Base-by-base conservation (phyloP, 2,888 invertebrate genomes). In the Trachelus troglodyta region DNA sequence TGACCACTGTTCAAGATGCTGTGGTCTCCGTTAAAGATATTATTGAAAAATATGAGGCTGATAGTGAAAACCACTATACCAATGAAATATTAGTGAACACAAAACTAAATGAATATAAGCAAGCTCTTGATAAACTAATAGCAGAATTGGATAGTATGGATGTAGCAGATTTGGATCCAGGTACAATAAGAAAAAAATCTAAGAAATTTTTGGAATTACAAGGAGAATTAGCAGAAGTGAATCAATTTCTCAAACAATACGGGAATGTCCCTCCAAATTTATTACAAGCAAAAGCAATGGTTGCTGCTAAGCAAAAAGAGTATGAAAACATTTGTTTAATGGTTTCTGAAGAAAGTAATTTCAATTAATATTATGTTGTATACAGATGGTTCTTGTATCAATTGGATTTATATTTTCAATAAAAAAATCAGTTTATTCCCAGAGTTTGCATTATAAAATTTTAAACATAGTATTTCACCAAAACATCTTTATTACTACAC, bases 211-310 rank as follows among this genome's bases (percentile, higher is more conserved):
- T 89, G 68, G 84, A 88, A 33, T 83, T 85, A 68, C 76, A 79
- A 3, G 87, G 85, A 9, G 85, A 87, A 80, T 79, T 89, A 23
- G 79, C 79, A 3, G 80, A 85, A 73, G 71, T 91, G 12, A 84
- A 89, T 73, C 79, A 84, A 56, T 78, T 76, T 4, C 81, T 91
- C 33, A 81, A 77, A 35, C 82, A 85, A 71, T 91, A 90, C 73
- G 79, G 77, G 4, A 87, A 89, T 74, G 85, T 91, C 15, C 89
- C 91, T 34, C 86, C 90, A 40, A 89, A 91, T 81, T 83, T 91
- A 71, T 77, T 89, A 9, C 87, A 88, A 79, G 91, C 91, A n/a
- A 90, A 87, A 84, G 80, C 84, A 40, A 75, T 86, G n/a, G 76
- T 91, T 31, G 87, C 88, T 77, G 76, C 77, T 31, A 89, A 88